Base-by-base conservation (phyloP, 2,888 invertebrate genomes). In the Auanema sp. region DNA sequence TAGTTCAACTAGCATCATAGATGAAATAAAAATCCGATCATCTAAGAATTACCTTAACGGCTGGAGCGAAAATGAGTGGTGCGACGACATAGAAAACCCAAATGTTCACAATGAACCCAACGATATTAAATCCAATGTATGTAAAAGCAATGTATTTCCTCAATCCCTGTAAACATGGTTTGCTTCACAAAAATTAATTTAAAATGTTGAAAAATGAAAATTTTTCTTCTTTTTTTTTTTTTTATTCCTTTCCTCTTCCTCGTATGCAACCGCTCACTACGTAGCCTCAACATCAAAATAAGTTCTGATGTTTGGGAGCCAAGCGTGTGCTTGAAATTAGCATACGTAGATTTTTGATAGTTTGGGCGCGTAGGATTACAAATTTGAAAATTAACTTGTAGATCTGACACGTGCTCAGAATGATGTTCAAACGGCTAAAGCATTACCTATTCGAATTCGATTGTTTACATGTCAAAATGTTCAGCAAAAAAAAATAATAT, bases 81-180 rank as follows among this genome's bases (percentile, higher is more conserved):
- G 74, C 79, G 41, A 82, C 79, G 54, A 82, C 80, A 59, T 80
- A 83, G 43, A 83, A 66, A 6, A 76, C 74, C 76, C 76, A 76
- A 11, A 66, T 60, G 60, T 81, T 81, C 56, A 82, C 79, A n/a
- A 68, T 66, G 56, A 82, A 79, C 24, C 81, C 81, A 59, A 80
- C 68, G 33, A 81, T 60, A 65, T 81, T 81, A 72, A 80, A 79
- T 25, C 70, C 68, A 49, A 79, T 74, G 69, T 81, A 81, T 18
- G 80, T 79, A 57, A 77, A 75, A 24, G 81, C 81, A 16, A 81
- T 79, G 60, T 77, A 81, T 23, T 74, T 77, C 49, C 81, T 78
- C 52, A 74, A 75, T 50, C 81, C 81, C 80, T 81, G 65, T 51
- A 78, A 78, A 50, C 6, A 16, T 47, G 8, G 8, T 18, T 47